These are phyloP conservation scores for Acleris literana DNA, from an alignment of 2,888 invertebrate genomes.

Conservation along the genomic window DNA sequence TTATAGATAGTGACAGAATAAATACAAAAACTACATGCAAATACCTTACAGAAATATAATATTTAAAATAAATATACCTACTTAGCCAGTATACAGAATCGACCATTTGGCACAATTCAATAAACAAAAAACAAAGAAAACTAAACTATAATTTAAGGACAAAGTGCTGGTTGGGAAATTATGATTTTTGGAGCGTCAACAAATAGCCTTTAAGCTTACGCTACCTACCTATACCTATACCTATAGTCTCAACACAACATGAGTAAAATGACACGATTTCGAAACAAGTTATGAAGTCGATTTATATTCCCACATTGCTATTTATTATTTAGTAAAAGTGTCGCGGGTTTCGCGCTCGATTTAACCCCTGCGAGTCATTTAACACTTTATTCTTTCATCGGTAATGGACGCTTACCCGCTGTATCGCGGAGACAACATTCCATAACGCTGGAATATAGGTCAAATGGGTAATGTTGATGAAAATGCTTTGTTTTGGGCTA, in stretches of 20 bases:
- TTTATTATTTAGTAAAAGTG: constrained; percentile 18
- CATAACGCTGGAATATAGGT: not conserved
- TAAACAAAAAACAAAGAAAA: too few relatives aligned
- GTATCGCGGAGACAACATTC: not conserved
- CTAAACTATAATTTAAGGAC: too few relatives aligned
- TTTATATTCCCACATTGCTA: constrained; percentile 19
- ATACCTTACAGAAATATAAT: too few relatives aligned
- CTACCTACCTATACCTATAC: too few relatives aligned
- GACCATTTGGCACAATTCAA: too few relatives aligned
- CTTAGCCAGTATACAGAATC: too few relatives aligned
- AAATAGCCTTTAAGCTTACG: too few relatives aligned
- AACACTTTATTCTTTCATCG: constrained; percentile 32
- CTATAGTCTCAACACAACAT: not conserved
- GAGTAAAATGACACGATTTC: not conserved
- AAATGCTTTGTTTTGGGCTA: not conserved
- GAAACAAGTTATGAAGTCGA: constrained; percentile 1
- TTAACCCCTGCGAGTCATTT: constrained; percentile 31
- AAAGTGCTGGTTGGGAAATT: too few relatives aligned
- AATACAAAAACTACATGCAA: too few relatives aligned
- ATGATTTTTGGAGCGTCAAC: too few relatives aligned
- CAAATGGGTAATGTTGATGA: not conserved
- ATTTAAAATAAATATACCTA: too few relatives aligned
- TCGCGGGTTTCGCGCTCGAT: constrained; percentile 24
- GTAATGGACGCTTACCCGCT: constrained; percentile 20
- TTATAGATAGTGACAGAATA: too few relatives aligned